Evolutionary conservation across 2,113 vertebrate species (phyloP).

Genomic region (Theristicus caerulescens): DNA sequence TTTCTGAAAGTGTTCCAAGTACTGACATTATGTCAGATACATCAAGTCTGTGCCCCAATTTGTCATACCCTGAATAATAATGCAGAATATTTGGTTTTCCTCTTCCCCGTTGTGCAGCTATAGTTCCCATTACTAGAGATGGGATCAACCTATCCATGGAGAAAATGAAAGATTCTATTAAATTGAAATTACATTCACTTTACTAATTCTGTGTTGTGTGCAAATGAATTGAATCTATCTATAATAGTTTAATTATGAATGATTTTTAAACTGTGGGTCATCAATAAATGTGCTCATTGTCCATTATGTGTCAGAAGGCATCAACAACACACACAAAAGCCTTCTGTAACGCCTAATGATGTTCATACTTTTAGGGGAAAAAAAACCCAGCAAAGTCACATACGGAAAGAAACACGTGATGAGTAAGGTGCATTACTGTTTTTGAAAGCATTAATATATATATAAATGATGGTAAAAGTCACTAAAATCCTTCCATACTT

Average conservation of each 20-base stretch:
- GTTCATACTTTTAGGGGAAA: slow-evolving; percentile 33
- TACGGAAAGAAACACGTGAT: neutral
- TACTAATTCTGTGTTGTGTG: slow-evolving; percentile 5
- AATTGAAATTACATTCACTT: slow-evolving; percentile 37
- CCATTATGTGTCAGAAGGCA: slow-evolving; percentile 33
- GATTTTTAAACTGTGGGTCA: slow-evolving; percentile 28
- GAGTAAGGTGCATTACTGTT: slow-evolving; percentile 19
- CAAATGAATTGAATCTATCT: neutral
- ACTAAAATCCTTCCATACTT: neutral
- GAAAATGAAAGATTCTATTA: slow-evolving; percentile 32
- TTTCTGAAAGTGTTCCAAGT: neutral
- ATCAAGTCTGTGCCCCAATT: neutral
- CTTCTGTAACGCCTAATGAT: neutral
- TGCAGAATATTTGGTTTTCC: neutral
- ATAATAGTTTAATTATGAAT: slow-evolving; percentile 6
- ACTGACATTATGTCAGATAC: neutral
- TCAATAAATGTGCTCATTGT: slow-evolving; percentile 20
- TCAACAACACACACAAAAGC: neutral
- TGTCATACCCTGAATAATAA: slow-evolving; percentile 1
- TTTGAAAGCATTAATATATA: slow-evolving; percentile 14
- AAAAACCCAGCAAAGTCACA: neutral
- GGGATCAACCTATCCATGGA: slow-evolving; percentile 4
- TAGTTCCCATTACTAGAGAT: slow-evolving; percentile 23
- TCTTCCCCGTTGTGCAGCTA: neutral
- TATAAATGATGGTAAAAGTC: neutral